These are phyloP conservation scores for Sicus ferrugineus DNA, from an alignment of 2,888 invertebrate genomes.

Conservation along the genomic window DNA sequence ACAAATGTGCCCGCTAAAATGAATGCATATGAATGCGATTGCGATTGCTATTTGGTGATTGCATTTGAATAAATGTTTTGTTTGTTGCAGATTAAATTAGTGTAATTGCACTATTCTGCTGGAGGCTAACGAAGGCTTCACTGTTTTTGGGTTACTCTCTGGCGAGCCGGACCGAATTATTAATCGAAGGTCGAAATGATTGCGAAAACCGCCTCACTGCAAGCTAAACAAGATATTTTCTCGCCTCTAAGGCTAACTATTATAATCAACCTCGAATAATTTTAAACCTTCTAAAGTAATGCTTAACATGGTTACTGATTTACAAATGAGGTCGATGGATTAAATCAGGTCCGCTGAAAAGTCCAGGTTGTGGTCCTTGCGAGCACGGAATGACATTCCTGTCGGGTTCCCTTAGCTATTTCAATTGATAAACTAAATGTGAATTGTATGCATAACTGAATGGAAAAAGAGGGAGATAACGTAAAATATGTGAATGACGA, in stretches of 20 bases:
- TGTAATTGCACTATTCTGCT: conserved; percentile 30
- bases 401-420: no score
- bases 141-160: not conserved
- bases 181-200: conserved; percentile 1
- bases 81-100: conserved; percentile 25
- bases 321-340: no score
- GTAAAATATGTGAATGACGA: no score
- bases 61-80: conserved; percentile 27
- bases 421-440: no score
- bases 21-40: conserved; percentile 21
- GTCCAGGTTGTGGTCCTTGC: no score
- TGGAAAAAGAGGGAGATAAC: no score
- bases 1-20: conserved; percentile 14
- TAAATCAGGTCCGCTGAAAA: no score
- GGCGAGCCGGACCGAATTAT: not conserved
- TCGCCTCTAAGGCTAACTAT: not conserved
- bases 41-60: conserved; percentile 18
- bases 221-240: not conserved
- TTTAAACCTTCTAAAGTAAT: no score
- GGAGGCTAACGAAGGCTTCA: not conserved
- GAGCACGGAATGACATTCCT: no score
- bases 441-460: not conserved
- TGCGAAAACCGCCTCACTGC: not conserved
- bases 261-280: not conserved
- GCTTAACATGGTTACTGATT: no score